Conservation (phyloP, 2,113 vertebrate genomes). For the Ammodramus savannarum region DNA sequence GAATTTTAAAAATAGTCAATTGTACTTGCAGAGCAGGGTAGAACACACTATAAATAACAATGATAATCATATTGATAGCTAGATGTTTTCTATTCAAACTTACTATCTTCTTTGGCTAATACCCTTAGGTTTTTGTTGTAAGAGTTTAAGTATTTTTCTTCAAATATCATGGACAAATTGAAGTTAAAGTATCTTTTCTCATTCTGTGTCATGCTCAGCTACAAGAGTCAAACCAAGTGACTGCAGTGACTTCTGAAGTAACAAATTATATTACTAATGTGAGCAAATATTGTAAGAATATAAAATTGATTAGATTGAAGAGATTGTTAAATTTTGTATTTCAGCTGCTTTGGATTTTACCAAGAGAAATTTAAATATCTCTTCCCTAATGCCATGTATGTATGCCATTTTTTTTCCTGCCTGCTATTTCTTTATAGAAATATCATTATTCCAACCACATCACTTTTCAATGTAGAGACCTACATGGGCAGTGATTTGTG, state of each 20-base stretch:
- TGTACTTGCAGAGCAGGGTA: not conserved
- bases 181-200: not conserved
- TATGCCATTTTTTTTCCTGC: not conserved
- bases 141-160: not conserved
- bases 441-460: slow-evolving; percentile 59
- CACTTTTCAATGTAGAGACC: slow-evolving; percentile 15
- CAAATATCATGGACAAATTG: not conserved
- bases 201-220: not conserved
- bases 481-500: slow-evolving; percentile 46
- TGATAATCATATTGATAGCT: not conserved
- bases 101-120: not conserved
- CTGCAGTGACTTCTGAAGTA: not conserved
- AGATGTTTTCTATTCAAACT: not conserved
- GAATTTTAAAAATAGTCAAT: not conserved
- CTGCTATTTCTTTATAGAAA: slow-evolving; percentile 34
- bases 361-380: slow-evolving; percentile 5
- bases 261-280: not conserved
- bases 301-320: not conserved
- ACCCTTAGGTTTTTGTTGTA: not conserved
- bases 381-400: not conserved
- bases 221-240: not conserved
- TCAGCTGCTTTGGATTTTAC: slow-evolving; percentile 19
- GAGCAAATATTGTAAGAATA: not conserved
- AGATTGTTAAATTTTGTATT: not conserved
- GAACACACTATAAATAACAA: not conserved